Percentiles rank a stretch among this genome's conserved stretches.
phyloP scores from a whole-genome alignment of 2,797 vertebrate species.

The Epinephelus malabaricus region DNA sequence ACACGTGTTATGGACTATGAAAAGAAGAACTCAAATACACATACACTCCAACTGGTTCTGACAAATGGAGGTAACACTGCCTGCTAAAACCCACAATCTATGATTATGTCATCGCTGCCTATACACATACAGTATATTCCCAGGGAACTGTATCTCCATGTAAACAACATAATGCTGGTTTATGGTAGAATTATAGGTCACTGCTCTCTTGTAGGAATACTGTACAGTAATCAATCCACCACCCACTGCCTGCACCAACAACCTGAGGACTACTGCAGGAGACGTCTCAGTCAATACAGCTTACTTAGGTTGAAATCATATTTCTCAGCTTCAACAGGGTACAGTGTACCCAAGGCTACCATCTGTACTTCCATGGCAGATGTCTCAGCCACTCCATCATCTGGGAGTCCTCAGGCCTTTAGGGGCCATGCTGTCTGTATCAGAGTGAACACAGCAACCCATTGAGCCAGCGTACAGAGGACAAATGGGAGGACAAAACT shows the following conservation, averaged over 20 bases:
- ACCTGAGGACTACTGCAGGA: slow-evolving; percentile 55
- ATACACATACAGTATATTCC: neutral
- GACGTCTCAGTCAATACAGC: slow-evolving; percentile 63
- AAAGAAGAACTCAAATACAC: neutral
- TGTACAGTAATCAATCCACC: slow-evolving; percentile 62
- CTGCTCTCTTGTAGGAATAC: slow-evolving; percentile 27
- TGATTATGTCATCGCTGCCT: neutral
- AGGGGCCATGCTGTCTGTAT: slow-evolving; percentile 54
- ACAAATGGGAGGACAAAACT: slow-evolving; percentile 74
- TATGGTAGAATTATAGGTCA: slow-evolving; percentile 35
- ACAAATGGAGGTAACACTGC: neutral
- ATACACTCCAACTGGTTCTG: neutral
- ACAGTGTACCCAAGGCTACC: slow-evolving; percentile 70
- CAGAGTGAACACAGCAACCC: slow-evolving; percentile 68
- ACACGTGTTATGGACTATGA: neutral
- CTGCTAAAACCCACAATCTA: neutral
- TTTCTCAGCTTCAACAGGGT: slow-evolving; percentile 71
- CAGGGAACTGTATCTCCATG: slow-evolving; percentile 13
- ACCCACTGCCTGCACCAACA: slow-evolving; percentile 37
- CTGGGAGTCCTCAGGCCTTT: slow-evolving; percentile 65
- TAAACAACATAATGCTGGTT: slow-evolving; percentile 26
- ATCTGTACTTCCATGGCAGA: slow-evolving; percentile 74
- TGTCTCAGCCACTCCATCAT: slow-evolving; percentile 75
- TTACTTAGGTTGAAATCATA: slow-evolving; percentile 69
- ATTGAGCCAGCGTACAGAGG: slow-evolving; percentile 62